phyloP scores from a whole-genome alignment of 2,113 vertebrate genomes.

The Candoia aspera region DNA sequence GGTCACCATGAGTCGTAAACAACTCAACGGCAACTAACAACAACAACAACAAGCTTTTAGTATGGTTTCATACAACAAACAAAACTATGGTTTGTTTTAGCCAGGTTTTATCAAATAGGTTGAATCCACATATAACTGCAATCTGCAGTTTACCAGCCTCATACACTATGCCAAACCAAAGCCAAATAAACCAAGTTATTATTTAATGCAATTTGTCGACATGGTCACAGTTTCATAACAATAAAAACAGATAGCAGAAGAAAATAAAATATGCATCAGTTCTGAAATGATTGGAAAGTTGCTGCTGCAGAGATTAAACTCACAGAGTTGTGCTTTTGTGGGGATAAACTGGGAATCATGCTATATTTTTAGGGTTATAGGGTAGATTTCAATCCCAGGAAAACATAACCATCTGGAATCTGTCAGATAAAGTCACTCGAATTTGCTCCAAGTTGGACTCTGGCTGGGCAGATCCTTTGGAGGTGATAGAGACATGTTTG shows the following conservation, averaged over 20 bases:
- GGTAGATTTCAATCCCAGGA: not conserved
- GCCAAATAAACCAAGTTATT: not conserved
- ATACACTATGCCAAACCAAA: not conserved
- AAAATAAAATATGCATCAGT: not conserved
- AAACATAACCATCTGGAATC: not conserved
- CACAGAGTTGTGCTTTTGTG: not conserved
- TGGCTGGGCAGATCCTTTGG: too few species aligned
- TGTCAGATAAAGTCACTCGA: too few species aligned
- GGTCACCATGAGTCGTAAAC: too few species aligned
- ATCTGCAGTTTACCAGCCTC: not conserved
- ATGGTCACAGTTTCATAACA: not conserved
- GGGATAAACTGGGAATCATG: not conserved
- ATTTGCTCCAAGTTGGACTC: too few species aligned
- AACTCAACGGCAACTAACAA: too few species aligned
- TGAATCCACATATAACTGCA: not conserved
- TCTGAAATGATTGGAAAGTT: not conserved
- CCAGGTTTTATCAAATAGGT: not conserved
- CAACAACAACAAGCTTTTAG: too few species aligned
- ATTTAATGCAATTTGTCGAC: not conserved
- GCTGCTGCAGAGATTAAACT: not conserved
- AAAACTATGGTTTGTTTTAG: not conserved
- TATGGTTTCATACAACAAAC: not conserved
- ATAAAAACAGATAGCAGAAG: not conserved
- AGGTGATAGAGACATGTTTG: too few species aligned
- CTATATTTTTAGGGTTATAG: not conserved